Base-by-base conservation (phyloP, 2,888 invertebrate genomes). In the Drosophila cyrtoloma region DNA sequence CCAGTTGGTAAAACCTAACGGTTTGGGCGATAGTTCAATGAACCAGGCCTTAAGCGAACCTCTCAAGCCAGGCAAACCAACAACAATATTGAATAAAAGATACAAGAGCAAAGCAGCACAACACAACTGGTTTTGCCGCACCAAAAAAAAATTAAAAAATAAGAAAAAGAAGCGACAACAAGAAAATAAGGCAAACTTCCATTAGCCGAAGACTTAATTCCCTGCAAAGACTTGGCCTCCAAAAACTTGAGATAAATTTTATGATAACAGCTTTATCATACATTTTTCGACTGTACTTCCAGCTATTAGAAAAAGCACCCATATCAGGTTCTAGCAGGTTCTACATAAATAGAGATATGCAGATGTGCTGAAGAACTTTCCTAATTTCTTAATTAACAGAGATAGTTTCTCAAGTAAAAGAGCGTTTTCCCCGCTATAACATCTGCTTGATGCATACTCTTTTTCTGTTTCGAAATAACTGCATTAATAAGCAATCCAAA, bases 21-120 rank as follows among this genome's bases (percentile, higher is more conserved):
- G 82, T 64, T 55, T 42, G 30, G 52, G 55, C 52, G 71, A 64
- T 68, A 76, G 86, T 86, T 86, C 91, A 84, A 68, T 77, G 86
- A 86, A 89, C 86, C 72, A 75, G 44, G 44, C 62, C 50, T 30
- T 42, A 52, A 44, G 30, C 58, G 55, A 53, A 58, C 66, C 57
- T 52, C 78, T 71, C 55, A 62, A 69, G 61, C 59, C 66, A 63
- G 73, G 59, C 74, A 75, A 44, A 71, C 70, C 37, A 55, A 56
- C 56, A 63, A 67, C 62, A 55, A 32, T 52, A 66, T 39, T 53
- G 63, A 77, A 47, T 44, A 56, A 51, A 53, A 66, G 53, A 58
- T 42, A 82, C 63, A 69, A 71, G 63, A 76, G 71, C 74, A 74
- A 74, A 70, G 72, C 66, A 81, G 52, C 44, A 65, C 78, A 65